phyloP scores from a whole-genome alignment of 2,888 invertebrate genomes.

The Dromius quadrimaculatus region DNA sequence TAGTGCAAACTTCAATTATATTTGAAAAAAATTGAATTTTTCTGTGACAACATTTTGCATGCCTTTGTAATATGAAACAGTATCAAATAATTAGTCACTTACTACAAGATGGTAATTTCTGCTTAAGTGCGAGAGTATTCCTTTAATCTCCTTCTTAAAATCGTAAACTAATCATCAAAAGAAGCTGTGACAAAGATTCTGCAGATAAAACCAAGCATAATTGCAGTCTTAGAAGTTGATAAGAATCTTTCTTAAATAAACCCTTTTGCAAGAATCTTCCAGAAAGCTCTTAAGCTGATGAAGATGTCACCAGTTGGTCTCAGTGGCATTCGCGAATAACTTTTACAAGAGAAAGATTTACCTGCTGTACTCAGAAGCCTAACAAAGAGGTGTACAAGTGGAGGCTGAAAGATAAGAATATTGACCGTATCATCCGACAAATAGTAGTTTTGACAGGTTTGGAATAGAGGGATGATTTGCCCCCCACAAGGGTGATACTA shows the following conservation, averaged over 20 bases:
- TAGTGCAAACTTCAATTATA: too few relatives aligned
- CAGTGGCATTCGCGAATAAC: constrained; percentile 19
- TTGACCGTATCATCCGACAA: constrained; percentile 38
- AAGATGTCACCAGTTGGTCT: background rate
- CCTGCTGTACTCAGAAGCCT: constrained; percentile 18
- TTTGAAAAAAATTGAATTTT: too few relatives aligned
- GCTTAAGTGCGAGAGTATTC: too few relatives aligned
- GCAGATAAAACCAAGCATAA: constrained; percentile 12
- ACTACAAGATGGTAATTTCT: too few relatives aligned
- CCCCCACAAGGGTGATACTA: background rate
- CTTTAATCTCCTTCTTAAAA: too few relatives aligned
- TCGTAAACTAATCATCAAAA: background rate
- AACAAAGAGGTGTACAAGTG: constrained; percentile 29
- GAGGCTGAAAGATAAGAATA: constrained; percentile 33
- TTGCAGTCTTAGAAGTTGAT: constrained; percentile 13
- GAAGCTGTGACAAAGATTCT: constrained; percentile 1
- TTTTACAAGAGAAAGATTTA: constrained; percentile 19
- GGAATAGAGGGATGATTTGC: background rate
- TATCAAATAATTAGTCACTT: too few relatives aligned
- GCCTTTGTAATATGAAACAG: too few relatives aligned
- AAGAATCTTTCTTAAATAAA: constrained; percentile 4
- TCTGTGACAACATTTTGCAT: too few relatives aligned
- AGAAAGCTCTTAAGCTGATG: constrained; percentile 5
- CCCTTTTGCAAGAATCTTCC: constrained; percentile 6
- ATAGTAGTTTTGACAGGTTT: constrained; percentile 43